Evolutionary conservation across 2,113 vertebrate genomes (phyloP), one percentile per base, ranked within the genome.

Genomic region (Parotia lawesii): DNA sequence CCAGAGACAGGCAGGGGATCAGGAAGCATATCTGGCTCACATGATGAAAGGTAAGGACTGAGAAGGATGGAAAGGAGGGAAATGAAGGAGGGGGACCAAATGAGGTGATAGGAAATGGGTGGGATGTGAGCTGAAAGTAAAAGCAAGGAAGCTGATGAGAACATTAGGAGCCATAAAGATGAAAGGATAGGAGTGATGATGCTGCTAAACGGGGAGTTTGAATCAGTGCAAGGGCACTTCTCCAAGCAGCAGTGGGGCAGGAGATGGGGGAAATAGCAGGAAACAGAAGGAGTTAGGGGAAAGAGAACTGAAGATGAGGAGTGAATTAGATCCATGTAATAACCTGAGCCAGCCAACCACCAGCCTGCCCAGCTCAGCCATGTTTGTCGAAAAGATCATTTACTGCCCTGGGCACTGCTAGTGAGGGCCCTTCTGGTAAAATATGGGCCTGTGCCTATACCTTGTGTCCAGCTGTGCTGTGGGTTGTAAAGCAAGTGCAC

Each of bases 301-400:
- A 56, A 66, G n/a, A 44, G n/a, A 74, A 19, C 11, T 38, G 71
- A 66, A 85, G 72, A 38, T 6, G 31, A 11, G 31, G 61, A 35
- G 3, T 0, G 5, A 72, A 37, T 45, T 62, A 45, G 21, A 86
- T 16, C 20, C 50, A 38, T 14, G 1, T 10, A 31, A 27, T 7
- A 56, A 53, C 37, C 27, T 21, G 10, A 82, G 25, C 48, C 44
- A 75, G 48, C 8, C 0, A 2, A 40, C 17, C 50, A 21, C 25
- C 18, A 47, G 53, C 1, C 1, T 2, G 16, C 18, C 37, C 2
- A 1, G 15, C 83, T 80, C n/a, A 76, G 75, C 45, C 0, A 0
- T 2, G n/a, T 10, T 17, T 72, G 17, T 28, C 1, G 1, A 40
- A 45, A 1, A 9, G 31, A 31, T 33, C 15, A 14, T 85, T 77